These are phyloP conservation scores for Xanthorhoe spadicearia DNA, from an alignment of 2,888 invertebrate genomes.

Conservation along the genomic window DNA sequence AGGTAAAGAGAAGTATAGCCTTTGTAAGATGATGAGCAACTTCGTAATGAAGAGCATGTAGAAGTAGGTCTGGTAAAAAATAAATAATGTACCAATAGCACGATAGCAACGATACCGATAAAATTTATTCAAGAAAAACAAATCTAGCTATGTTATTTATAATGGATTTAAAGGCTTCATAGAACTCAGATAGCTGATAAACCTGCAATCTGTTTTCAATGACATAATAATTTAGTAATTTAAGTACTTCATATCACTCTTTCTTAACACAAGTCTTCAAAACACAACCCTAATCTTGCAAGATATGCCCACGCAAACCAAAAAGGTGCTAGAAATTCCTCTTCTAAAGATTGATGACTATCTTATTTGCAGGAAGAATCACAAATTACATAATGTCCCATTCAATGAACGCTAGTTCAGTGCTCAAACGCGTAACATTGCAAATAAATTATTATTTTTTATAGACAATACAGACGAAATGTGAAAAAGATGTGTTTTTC, in stretches of 20 bases:
- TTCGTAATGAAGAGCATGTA: neutral
- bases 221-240: too few relatives aligned
- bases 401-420: constrained; percentile 15
- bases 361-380: constrained; percentile 19
- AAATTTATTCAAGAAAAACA: too few relatives aligned
- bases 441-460: neutral
- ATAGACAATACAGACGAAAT: too few relatives aligned
- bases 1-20: neutral
- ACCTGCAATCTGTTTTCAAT: too few relatives aligned
- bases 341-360: constrained; percentile 27
- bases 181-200: too few relatives aligned
- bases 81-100: too few relatives aligned
- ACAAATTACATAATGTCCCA: constrained; percentile 24
- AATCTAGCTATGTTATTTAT: too few relatives aligned
- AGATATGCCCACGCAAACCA: constrained; percentile 33
- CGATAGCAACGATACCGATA: too few relatives aligned
- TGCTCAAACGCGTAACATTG: constrained; percentile 1
- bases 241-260: too few relatives aligned
- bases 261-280: neutral
- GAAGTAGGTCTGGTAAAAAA: too few relatives aligned
- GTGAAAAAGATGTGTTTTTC: too few relatives aligned
- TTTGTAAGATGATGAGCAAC: neutral
- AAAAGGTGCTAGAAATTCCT: constrained; percentile 35
- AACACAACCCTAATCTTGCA: constrained; percentile 15
- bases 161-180: too few relatives aligned